Conservation (phyloP, 2,888 invertebrate genomes). For the Drosophila borborema region DNA sequence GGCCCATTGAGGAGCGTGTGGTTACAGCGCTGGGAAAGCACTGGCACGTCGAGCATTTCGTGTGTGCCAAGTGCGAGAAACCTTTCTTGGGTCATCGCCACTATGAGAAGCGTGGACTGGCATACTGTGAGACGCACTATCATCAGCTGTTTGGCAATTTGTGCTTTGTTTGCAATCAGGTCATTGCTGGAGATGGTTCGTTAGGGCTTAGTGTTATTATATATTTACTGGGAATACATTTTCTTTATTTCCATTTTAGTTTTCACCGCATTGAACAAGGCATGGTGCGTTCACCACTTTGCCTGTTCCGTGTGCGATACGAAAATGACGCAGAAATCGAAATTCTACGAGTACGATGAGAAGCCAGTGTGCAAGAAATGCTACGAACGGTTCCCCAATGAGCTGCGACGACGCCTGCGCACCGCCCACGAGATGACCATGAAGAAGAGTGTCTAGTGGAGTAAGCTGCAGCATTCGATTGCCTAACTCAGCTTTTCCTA, state of each 20-base stretch:
- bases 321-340: constrained; percentile 97
- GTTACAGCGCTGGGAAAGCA: constrained; percentile 99
- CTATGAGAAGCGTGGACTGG: constrained; percentile 99
- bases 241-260: constrained; percentile 86
- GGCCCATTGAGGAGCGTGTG: constrained; percentile 99
- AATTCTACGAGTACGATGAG: constrained; percentile 99
- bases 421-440: constrained; percentile 94
- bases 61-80: constrained; percentile 99
- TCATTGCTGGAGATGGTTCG: constrained; percentile 98
- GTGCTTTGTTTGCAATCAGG: constrained; percentile 99
- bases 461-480: constrained; percentile 5
- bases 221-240: neutral
- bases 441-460: constrained; percentile 85
- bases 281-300: constrained; percentile 99
- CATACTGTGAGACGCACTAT: constrained; percentile 99
- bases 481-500: constrained; percentile 12
- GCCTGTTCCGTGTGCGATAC: constrained; percentile 98
- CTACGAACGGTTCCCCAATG: constrained; percentile 97
- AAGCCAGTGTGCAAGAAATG: constrained; percentile 99
- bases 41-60: constrained; percentile 99
- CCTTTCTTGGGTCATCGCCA: constrained; percentile 99
- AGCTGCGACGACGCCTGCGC: constrained; percentile 95
- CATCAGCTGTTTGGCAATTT: constrained; percentile 99
- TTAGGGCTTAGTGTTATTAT: constrained; percentile 27
- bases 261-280: constrained; percentile 98